Conservation (phyloP, 2,113 vertebrate genomes). For the Eptatretus burgeri region DNA sequence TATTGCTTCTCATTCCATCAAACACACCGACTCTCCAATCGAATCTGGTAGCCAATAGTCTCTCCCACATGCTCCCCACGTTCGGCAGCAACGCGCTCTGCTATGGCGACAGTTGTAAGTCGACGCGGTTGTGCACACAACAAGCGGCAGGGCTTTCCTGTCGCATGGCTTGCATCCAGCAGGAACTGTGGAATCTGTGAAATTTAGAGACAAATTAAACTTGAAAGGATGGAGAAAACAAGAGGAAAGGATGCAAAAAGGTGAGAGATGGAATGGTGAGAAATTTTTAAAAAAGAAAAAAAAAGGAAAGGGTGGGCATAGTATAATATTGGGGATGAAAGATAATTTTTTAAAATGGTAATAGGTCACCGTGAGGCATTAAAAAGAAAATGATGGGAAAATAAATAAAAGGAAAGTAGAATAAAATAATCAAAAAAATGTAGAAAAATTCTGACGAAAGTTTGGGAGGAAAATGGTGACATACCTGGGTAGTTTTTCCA, state of each 20-base stretch:
- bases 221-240: not conserved
- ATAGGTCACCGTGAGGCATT: not conserved
- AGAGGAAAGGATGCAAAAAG: not conserved
- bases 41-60: constrained; percentile 65
- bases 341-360: not conserved
- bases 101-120: constrained; percentile 51
- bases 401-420: not conserved
- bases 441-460: not conserved
- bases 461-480: constrained; percentile 9
- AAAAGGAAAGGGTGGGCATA: not conserved
- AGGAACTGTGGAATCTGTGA: constrained; percentile 78
- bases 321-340: not conserved
- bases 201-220: not conserved
- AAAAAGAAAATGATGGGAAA: not conserved
- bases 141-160: constrained; percentile 41
- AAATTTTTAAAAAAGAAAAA: not conserved
- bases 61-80: constrained; percentile 56
- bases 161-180: constrained; percentile 44
- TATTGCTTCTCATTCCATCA: too few species aligned
- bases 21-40: constrained; percentile 64
- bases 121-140: constrained; percentile 78
- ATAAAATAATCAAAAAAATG: not conserved
- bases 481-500: constrained; percentile 86
- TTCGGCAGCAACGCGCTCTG: constrained; percentile 71
- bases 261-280: constrained; percentile 1